Evolutionary conservation across 2,113 vertebrate genomes (phyloP).

Genomic region (Oostethus manadensis): DNA sequence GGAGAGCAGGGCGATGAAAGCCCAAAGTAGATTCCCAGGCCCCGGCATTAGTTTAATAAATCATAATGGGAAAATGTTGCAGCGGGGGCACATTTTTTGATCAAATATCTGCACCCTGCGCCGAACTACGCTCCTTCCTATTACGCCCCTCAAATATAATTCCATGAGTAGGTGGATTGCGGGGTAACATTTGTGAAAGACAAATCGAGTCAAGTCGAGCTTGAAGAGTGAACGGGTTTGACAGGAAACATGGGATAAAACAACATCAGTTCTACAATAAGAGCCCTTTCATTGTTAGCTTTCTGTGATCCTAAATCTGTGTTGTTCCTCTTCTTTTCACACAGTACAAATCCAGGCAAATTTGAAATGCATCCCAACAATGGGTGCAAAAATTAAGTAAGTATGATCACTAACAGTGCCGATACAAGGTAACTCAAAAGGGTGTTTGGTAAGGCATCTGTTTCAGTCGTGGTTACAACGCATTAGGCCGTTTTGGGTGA

Average conservation of each 20-base stretch:
- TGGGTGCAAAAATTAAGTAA: no score
- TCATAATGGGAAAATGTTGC: conserved; percentile 62
- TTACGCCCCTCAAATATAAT: conserved; percentile 26
- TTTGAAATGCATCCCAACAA: neutral
- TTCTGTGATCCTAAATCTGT: neutral
- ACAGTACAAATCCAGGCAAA: neutral
- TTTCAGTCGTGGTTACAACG: no score
- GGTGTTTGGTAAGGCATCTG: no score
- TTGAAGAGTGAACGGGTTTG: conserved; percentile 16
- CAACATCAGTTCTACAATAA: conserved; percentile 14
- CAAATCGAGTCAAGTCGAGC: conserved; percentile 12
- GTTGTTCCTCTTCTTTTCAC: neutral
- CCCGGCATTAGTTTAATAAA: conserved; percentile 68
- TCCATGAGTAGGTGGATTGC: conserved; percentile 13
- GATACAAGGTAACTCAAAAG: no score
- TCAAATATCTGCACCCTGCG: conserved; percentile 47
- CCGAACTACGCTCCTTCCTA: conserved; percentile 16
- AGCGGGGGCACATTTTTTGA: conserved; percentile 32
- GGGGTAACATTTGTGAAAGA: conserved; percentile 10
- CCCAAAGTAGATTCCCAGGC: conserved; percentile 55
- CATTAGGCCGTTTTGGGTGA: no score
- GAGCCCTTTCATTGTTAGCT: conserved; percentile 12
- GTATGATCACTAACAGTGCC: no score
- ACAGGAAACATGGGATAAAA: conserved; percentile 19
- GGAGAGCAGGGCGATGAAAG: conserved; percentile 54